Evolutionary conservation across 2,113 vertebrate genomes (phyloP).

Genomic region (Lichenostomus cassidix): DNA sequence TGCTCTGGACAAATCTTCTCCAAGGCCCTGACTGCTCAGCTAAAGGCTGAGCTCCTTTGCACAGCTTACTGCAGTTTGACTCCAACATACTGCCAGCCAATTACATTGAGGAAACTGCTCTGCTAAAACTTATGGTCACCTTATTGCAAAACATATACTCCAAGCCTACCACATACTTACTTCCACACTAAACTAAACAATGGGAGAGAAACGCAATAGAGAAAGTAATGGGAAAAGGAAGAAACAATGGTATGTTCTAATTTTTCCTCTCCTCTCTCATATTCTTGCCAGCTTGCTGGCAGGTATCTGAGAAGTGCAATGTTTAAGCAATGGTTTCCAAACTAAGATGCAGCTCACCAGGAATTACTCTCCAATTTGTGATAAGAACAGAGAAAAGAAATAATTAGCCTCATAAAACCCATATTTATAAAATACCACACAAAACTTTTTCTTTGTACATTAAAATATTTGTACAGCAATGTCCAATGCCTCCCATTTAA

Average conservation of each 20-base stretch:
- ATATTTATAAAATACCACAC: background rate
- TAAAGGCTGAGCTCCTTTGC: conserved; percentile 35
- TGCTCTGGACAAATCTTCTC: conserved; percentile 74
- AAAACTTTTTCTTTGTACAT: background rate
- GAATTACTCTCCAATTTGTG: background rate
- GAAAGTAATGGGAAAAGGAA: background rate
- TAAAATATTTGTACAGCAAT: background rate
- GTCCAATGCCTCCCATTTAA: background rate
- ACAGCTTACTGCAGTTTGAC: background rate
- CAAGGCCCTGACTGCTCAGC: conserved; percentile 25
- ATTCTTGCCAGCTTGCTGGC: background rate
- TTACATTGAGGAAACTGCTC: background rate
- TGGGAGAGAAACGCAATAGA: background rate
- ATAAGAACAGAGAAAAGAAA: background rate
- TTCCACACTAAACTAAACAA: background rate
- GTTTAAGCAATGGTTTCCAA: background rate
- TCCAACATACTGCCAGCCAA: background rate
- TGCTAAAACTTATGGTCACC: background rate
- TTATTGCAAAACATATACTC: background rate
- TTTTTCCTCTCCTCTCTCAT: background rate
- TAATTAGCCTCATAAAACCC: background rate
- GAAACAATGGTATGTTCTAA: background rate
- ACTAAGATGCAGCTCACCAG: background rate
- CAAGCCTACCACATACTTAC: background rate
- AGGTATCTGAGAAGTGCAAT: background rate